Base-by-base conservation (phyloP, 2,888 invertebrate genomes). In the Conistra vaccinii region DNA sequence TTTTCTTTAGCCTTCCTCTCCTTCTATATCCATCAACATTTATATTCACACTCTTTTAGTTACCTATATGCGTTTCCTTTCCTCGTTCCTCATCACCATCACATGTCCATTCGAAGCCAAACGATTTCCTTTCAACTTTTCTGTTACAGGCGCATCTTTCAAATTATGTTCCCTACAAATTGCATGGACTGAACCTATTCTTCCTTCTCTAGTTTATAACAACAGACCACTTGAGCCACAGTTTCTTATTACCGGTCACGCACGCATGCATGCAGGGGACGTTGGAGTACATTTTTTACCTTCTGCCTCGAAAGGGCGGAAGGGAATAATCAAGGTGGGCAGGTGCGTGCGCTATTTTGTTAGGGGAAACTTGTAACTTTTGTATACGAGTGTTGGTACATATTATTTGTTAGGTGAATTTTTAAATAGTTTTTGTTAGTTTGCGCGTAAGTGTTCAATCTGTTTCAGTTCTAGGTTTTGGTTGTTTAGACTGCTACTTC, bases 251-350 rank as follows among this genome's bases (percentile, higher is more conserved):
- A 83, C 86, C 83, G 87, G 91, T 90, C 90, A 91, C 89, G 90
- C 90, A 87, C 79, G 80, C 78, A 57, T 86, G 87, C 84, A 80
- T 80, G 73, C 70, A 76, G 85, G 90, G 89, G 87, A 85, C 78
- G 75, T 73, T 69, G 69, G 82, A 87, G 86, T 80, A 85, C 82
- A 63, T 83, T 85, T 85, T 86, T 84, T 84, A 78, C 76, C 72
- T 76, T 66, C 74, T 74, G 45, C 63, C 71, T 48, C 73, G 70
- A 85, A 89, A 87, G 92, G 90, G 89, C 92, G 92, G 93, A 92
- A 92, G 90, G 87, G 86, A 85, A 76, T 88, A 88, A 91, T 91
- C 89, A 90, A 83, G 87, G 84, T 75, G 73, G 85, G 88, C 92
- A 92, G 92, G 90, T 91, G 91, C 87, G 77, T 83, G 80, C 65